A percentile compares a stretch with the other conserved stretches of the same genome.
Evolutionary conservation across 2,113 vertebrate species (phyloP).

Genomic region (Otolemur garnettii): DNA sequence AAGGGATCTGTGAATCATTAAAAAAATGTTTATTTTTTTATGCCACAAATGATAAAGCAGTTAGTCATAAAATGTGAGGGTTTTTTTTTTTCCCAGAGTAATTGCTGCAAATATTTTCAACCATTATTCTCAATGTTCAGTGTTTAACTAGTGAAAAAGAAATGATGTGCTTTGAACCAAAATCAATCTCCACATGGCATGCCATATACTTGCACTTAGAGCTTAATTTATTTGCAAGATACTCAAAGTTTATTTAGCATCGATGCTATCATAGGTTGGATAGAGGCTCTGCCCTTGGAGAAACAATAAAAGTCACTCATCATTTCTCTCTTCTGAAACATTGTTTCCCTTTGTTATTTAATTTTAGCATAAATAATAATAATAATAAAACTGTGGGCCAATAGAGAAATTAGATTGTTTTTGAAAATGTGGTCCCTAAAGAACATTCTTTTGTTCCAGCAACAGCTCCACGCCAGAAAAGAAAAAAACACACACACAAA

Average conservation of each 20-base stretch:
- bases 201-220: conserved; percentile 18
- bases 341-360: conserved; percentile 67
- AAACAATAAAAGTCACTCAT: conserved; percentile 56
- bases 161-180: conserved; percentile 78
- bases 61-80: conserved; percentile 77
- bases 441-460: conserved; percentile 71
- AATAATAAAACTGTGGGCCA: conserved; percentile 66
- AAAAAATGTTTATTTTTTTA: conserved; percentile 84
- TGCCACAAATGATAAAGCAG: conserved; percentile 82
- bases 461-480: conserved; percentile 41
- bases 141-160: conserved; percentile 64
- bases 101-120: conserved; percentile 75
- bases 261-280: neutral
- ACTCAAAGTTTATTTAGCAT: conserved; percentile 27
- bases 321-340: conserved; percentile 45
- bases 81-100: conserved; percentile 78
- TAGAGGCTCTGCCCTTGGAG: conserved; percentile 1
- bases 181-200: conserved; percentile 77
- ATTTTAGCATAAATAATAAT: conserved; percentile 76
- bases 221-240: conserved; percentile 58
- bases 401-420: conserved; percentile 76
- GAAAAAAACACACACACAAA: conserved; percentile 13
- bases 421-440: conserved; percentile 65
- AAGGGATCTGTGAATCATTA: conserved; percentile 82
- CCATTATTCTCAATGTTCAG: conserved; percentile 61